Base-by-base conservation (phyloP, 2,888 invertebrate genomes). In the Dexiosoma caninum region DNA sequence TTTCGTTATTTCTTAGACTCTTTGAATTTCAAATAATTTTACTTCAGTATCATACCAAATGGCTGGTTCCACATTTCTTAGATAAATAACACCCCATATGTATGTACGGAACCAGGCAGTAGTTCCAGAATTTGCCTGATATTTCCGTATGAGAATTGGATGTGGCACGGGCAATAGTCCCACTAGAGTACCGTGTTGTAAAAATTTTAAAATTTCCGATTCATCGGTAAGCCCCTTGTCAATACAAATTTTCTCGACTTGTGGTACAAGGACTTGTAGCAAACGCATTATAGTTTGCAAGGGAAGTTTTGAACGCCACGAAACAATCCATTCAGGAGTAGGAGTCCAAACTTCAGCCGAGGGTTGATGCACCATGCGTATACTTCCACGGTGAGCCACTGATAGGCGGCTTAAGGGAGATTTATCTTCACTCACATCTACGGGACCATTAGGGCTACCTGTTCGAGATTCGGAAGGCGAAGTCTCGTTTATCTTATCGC, bases 21-120 rank as follows among this genome's bases (percentile, higher is more conserved):
- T 93, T 90, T 99, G 99, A 87, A 99, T 99, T 92, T 99, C 99
- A 91, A 99, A 99, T 82, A 99, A 92, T 90, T 98, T 98, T 62
- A 99, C 99, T 88, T 99, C 97, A 0, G 99, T 99, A 90, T 99
- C 99, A 90, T 98, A 99, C 99, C 99, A 99, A 84, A 99, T 96
- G 0, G 99, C 98, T 10, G 99, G 99, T 89, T 99, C 98, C 69
- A 98, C 95, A 91, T 99, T 99, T 95, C 97, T 94, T 86, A 99
- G 93, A 91, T 99, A 99, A 84, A 99, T 98, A 70, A 99, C 97
- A 62, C 99, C 99, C 99, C 99, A 99, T 94, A 99, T 97, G 90
- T 99, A 99, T 0, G 99, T 99, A 71, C 99, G 92, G 92, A 99
- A 99, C 99, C 99, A 99, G 87, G 98, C 97, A 27, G 98, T 98